Evolutionary conservation across 2,797 vertebrate species (phyloP).

Genomic region (Heliangelus exortis): DNA sequence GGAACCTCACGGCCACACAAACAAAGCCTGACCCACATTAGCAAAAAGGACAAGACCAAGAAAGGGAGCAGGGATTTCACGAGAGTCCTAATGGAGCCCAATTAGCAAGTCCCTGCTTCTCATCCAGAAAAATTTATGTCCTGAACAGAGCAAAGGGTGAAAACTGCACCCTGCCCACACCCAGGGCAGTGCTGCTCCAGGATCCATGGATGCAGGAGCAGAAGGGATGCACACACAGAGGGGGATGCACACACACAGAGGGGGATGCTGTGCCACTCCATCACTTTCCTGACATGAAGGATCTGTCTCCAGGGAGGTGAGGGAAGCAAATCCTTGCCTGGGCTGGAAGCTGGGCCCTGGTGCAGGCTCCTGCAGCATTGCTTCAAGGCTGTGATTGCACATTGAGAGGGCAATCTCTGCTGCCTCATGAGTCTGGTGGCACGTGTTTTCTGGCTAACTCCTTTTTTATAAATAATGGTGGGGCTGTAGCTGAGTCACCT

Average conservation of each 20-base stretch:
- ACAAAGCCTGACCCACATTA: slow-evolving; percentile 54
- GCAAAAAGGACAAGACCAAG: neutral
- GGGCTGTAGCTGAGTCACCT: slow-evolving; percentile 4
- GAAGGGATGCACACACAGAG: neutral
- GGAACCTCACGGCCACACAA: neutral
- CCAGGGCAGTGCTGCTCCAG: no score
- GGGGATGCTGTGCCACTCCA: neutral
- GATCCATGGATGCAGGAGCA: neutral
- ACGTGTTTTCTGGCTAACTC: neutral
- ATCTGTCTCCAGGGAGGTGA: neutral
- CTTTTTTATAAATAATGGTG: slow-evolving; percentile 37
- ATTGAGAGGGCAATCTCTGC: neutral
- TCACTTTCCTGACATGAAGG: neutral
- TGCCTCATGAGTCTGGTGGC: neutral
- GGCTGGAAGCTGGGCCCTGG: neutral
- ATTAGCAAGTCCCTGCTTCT: neutral
- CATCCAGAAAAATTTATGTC: neutral
- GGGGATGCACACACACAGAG: neutral
- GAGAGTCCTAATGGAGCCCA: neutral
- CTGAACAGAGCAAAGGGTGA: neutral
- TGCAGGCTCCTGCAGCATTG: neutral
- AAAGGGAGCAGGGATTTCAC: neutral
- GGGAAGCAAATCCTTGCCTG: neutral
- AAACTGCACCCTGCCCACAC: neutral
- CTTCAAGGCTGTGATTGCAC: neutral